Evolutionary conservation across 2,797 vertebrate genomes (phyloP).

Genomic region (Neosilurus mollespiculum): DNA sequence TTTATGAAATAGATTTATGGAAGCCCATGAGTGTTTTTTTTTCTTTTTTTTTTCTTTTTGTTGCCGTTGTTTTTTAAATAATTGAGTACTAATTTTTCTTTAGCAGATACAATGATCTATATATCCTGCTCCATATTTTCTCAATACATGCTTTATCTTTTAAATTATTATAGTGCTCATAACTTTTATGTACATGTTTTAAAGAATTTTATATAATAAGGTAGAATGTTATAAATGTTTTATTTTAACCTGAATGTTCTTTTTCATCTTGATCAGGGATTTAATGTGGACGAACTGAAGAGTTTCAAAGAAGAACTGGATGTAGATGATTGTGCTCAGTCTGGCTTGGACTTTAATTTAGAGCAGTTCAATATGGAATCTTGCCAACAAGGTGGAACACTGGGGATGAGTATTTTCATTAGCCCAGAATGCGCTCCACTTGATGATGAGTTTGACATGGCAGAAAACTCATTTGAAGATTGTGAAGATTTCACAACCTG

Average conservation of each 20-base stretch:
- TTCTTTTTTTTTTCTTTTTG: too few species aligned
- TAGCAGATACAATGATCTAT: neutral
- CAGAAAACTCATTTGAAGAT: neutral
- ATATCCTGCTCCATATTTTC: neutral
- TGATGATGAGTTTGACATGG: constrained; percentile 19
- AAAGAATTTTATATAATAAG: neutral
- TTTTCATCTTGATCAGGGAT: constrained; percentile 16
- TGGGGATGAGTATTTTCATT: neutral
- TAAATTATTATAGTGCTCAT: neutral
- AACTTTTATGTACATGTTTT: neutral
- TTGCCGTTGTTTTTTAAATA: too few species aligned
- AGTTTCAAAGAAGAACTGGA: constrained; percentile 16
- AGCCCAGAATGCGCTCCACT: constrained; percentile 18
- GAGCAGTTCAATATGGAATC: neutral
- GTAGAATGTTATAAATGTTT: neutral
- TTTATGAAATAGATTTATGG: neutral
- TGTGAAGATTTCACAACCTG: neutral
- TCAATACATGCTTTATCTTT: neutral
- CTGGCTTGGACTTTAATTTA: neutral
- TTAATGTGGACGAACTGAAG: constrained; percentile 3
- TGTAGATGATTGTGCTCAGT: neutral
- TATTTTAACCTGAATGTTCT: neutral
- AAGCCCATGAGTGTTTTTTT: neutral
- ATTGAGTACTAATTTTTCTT: neutral
- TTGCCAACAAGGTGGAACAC: neutral